Conservation (phyloP, 2,113 vertebrate genomes). For the Porphyrio hochstetteri region DNA sequence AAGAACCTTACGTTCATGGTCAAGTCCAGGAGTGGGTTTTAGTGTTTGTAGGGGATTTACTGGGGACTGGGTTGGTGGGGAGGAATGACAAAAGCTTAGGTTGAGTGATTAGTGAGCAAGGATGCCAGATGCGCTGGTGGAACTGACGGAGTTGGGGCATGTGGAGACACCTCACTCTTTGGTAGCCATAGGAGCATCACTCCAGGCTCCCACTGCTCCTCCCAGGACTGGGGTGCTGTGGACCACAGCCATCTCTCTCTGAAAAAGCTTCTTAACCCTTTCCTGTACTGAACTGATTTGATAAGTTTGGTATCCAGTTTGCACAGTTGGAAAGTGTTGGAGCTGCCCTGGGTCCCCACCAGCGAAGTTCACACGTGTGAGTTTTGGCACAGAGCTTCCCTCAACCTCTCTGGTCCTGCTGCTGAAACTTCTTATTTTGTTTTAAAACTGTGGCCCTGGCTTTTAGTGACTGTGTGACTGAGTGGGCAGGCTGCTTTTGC, state of each 20-base stretch:
- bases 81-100: fast-evolving
- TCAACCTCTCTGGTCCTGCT: not conserved
- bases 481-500: not conserved
- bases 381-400: not conserved
- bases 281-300: not conserved
- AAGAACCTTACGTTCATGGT: not conserved
- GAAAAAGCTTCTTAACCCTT: not conserved
- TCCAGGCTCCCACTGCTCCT: fast-evolving
- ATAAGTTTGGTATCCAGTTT: not conserved
- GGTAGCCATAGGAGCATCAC: too few relatives aligned
- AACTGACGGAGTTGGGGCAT: not conserved
- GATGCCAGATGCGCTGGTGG: fast-evolving
- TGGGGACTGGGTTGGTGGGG: fast-evolving
- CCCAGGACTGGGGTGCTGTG: not conserved
- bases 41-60: fast-evolving
- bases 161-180: not conserved
- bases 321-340: fast-evolving
- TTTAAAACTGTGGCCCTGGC: not conserved
- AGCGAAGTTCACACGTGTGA: not conserved
- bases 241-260: not conserved
- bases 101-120: fast-evolving
- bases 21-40: not conserved
- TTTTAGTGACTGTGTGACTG: not conserved
- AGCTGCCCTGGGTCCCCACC: not conserved
- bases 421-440: not conserved